phyloP scores from a whole-genome alignment of 1,140 invertebrate species.

The Drosophila oshimai region DNA sequence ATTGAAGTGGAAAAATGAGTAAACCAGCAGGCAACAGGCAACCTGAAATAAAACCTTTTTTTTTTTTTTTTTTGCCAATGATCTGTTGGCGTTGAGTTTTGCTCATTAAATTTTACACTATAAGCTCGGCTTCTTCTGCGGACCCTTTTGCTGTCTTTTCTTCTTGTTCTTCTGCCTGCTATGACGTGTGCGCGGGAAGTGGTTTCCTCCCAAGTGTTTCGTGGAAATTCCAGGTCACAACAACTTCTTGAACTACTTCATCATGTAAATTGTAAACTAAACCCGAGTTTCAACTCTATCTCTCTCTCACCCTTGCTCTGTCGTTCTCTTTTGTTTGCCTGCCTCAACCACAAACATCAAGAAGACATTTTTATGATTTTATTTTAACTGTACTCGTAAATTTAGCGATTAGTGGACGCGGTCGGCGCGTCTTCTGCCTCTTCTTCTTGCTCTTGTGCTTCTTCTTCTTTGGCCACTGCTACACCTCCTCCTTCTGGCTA shows the following conservation, averaged over 20 bases:
- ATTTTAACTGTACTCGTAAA: slow-evolving; percentile 79
- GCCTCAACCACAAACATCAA: slow-evolving; percentile 42
- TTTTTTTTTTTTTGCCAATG: slow-evolving; percentile 31
- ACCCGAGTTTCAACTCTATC: slow-evolving; percentile 31
- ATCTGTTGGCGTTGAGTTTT: slow-evolving; percentile 7
- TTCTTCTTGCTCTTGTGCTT: slow-evolving; percentile 17
- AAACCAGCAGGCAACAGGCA: slow-evolving; percentile 15
- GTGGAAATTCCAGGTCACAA: slow-evolving; percentile 33
- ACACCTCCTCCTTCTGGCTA: neutral
- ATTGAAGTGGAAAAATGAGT: slow-evolving; percentile 54
- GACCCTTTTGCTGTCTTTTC: neutral
- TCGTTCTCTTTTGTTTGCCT: slow-evolving; percentile 28
- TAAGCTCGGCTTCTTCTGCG: neutral
- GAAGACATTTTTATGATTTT: slow-evolving; percentile 72
- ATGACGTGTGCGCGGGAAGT: slow-evolving; percentile 36
- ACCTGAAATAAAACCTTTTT: slow-evolving; percentile 26
- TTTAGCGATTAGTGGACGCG: slow-evolving; percentile 72
- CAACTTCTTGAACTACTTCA: slow-evolving; percentile 48
- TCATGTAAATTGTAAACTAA: slow-evolving; percentile 48
- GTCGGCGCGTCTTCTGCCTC: slow-evolving; percentile 8
- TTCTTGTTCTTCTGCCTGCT: neutral
- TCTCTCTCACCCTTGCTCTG: neutral
- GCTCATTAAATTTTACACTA: slow-evolving; percentile 26
- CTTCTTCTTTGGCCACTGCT: slow-evolving; percentile 21
- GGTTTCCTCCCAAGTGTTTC: slow-evolving; percentile 41